A percentile compares a stretch with the other conserved stretches of the same genome.
phyloP scores from a whole-genome alignment of 1,140 invertebrate species.

The Scaptomyza hsui region DNA sequence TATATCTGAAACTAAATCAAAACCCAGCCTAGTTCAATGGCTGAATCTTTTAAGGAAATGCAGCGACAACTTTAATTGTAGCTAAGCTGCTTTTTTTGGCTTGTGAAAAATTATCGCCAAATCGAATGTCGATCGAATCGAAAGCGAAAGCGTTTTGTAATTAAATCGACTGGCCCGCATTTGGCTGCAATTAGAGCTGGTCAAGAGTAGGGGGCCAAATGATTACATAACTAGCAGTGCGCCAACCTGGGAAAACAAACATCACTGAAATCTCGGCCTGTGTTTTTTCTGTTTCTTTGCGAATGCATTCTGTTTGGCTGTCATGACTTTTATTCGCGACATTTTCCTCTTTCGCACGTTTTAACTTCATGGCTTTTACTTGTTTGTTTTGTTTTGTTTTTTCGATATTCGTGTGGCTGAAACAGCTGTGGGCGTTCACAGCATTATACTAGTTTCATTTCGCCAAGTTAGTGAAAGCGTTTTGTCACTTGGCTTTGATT shows the following conservation, averaged over 20 bases:
- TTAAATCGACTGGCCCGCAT: constrained; percentile 55
- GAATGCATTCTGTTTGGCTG: constrained; percentile 17
- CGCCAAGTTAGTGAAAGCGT: constrained; percentile 43
- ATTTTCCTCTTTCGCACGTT: constrained; percentile 45
- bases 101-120: constrained; percentile 59
- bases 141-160: constrained; percentile 73
- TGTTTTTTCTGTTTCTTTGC: constrained; percentile 2
- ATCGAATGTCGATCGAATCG: constrained; percentile 40
- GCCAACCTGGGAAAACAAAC: constrained; percentile 3
- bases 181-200: constrained; percentile 62
- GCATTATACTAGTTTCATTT: constrained; percentile 8
- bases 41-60: constrained; percentile 63
- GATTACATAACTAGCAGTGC: not conserved
- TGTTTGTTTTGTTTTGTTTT: constrained; percentile 1
- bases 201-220: constrained; percentile 35
- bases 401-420: constrained; percentile 11
- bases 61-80: constrained; percentile 60
- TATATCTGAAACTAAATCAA: constrained; percentile 13
- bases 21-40: constrained; percentile 62
- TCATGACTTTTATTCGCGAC: constrained; percentile 43
- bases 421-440: constrained; percentile 44
- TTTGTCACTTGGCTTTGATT: constrained; percentile 37
- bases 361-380: constrained; percentile 22
- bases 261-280: not conserved
- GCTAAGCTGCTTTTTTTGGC: constrained; percentile 16